Conservation (phyloP, 2,113 vertebrate species). For the Daboia siamensis region DNA sequence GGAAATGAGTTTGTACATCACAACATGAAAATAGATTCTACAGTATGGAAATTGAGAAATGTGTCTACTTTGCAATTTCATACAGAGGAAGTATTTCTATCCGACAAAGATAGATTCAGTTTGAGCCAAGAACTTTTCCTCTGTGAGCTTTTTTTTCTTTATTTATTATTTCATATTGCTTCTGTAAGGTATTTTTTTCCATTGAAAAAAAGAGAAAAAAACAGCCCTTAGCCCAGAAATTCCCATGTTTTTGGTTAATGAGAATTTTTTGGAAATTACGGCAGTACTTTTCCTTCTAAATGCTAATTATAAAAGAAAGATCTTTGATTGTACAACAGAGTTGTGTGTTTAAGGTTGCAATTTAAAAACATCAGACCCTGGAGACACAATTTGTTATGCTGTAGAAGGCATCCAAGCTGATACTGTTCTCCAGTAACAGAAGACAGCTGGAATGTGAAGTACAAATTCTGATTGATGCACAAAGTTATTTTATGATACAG, state of each 20-base stretch:
- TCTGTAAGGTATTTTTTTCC: neutral
- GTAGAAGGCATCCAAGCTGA: neutral
- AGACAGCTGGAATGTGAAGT: neutral
- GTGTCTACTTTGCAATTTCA: neutral
- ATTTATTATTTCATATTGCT: neutral
- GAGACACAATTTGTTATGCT: neutral
- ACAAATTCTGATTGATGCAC: neutral
- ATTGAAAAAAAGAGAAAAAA: neutral
- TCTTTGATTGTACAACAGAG: neutral
- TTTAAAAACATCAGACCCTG: neutral
- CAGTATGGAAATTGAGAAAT: conserved; percentile 28
- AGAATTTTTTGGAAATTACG: neutral
- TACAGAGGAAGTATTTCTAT: neutral
- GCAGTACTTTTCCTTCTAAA: neutral
- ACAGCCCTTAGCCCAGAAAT: neutral
- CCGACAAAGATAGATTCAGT: neutral
- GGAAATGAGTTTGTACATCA: conserved; percentile 30
- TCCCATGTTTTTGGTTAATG: neutral
- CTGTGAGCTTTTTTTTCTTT: neutral
- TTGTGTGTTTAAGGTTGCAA: neutral
- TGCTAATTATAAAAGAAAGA: neutral
- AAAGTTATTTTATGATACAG: neutral
- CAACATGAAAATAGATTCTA: conserved; percentile 12
- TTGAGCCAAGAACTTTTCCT: conserved; percentile 27
- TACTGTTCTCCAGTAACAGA: neutral